Percentiles rank a stretch among this genome's conserved stretches.
These are phyloP conservation scores for Drosophila saltans DNA, from an alignment of 1,140 invertebrate genomes.

Conservation along the genomic window DNA sequence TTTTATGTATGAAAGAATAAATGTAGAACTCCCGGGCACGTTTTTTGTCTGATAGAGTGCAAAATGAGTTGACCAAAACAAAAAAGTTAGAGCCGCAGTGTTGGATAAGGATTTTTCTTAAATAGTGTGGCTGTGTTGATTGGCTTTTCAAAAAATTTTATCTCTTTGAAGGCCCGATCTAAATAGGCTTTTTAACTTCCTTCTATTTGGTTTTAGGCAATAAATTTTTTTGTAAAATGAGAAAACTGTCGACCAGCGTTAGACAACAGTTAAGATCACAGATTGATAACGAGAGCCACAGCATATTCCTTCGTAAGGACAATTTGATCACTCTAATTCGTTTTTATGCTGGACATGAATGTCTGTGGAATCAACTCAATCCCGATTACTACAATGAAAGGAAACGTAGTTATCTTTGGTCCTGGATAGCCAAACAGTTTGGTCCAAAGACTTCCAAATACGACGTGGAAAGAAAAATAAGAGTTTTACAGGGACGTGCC, in stretches of 20 bases:
- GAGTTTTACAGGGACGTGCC: constrained; percentile 11
- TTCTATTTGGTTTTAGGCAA: neutral
- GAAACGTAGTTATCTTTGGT: constrained; percentile 15
- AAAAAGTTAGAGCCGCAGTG: neutral
- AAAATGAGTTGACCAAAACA: constrained; percentile 59
- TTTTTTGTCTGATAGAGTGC: constrained; percentile 25
- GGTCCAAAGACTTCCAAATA: constrained; percentile 10
- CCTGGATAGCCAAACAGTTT: constrained; percentile 36
- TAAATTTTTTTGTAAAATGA: constrained; percentile 15
- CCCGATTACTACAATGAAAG: constrained; percentile 22
- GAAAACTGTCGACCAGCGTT: neutral
- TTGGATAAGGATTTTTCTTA: neutral
- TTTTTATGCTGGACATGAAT: constrained; percentile 42
- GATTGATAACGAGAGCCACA: neutral
- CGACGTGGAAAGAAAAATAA: constrained; percentile 16
- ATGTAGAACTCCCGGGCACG: constrained; percentile 35
- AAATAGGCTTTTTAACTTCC: neutral
- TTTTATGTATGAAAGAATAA: constrained; percentile 30
- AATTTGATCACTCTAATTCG: constrained; percentile 35
- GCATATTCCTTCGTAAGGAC: constrained; percentile 8
- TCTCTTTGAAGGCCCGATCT: constrained; percentile 9
- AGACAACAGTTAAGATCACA: neutral
- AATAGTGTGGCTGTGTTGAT: neutral
- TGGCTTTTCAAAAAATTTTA: neutral
- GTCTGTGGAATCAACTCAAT: constrained; percentile 33